Conservation (phyloP, 2,888 invertebrate species). For the Phytoseiulus persimilis region DNA sequence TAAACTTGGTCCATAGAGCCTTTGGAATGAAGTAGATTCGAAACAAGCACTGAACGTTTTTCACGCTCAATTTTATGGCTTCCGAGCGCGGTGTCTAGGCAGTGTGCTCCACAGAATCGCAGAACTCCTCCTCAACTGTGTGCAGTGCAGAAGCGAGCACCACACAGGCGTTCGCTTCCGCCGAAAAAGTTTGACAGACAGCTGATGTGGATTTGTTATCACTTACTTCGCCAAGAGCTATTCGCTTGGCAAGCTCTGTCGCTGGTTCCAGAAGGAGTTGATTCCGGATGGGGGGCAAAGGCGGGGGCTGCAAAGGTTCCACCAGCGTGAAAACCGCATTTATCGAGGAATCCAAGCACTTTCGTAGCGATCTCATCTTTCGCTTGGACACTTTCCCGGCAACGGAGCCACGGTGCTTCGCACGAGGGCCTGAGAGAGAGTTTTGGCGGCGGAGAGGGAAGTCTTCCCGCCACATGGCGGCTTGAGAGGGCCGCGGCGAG, state of each 20-base stretch:
- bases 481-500: neutral
- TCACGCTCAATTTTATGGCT: neutral
- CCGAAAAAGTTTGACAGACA: neutral
- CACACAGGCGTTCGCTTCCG: neutral
- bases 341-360: conserved; percentile 33
- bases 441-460: neutral
- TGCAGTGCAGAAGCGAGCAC: neutral
- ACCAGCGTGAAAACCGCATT: conserved; percentile 28
- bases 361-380: conserved; percentile 28
- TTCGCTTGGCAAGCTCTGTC: conserved; percentile 48
- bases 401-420: conserved; percentile 5
- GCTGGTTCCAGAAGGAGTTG: conserved; percentile 49
- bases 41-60: neutral
- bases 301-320: conserved; percentile 15
- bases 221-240: conserved; percentile 49
- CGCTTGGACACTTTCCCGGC: neutral
- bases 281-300: conserved; percentile 48
- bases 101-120: neutral
- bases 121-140: neutral
- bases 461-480: neutral
- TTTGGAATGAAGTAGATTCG: neutral
- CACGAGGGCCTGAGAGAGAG: neutral
- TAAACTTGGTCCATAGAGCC: neutral
- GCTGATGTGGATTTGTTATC: neutral
- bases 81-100: neutral